These are phyloP conservation scores for Eleutherodactylus coqui DNA, from an alignment of 2,797 vertebrate species.

Conservation along the genomic window DNA sequence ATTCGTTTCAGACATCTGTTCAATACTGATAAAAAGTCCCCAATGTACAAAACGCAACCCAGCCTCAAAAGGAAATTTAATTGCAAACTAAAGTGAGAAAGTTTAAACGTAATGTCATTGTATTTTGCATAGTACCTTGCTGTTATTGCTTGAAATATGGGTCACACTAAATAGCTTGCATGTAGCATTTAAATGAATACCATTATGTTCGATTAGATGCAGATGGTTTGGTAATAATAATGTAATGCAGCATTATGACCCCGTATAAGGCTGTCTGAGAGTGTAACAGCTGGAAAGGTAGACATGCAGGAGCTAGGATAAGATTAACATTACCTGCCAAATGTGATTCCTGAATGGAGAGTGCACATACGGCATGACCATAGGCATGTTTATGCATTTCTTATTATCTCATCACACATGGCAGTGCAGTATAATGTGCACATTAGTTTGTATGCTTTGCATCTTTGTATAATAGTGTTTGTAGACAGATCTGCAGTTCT, in stretches of 20 bases:
- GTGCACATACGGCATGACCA: neutral
- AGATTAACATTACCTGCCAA: neutral
- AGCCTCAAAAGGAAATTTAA: conserved; percentile 32
- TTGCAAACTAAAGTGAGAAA: conserved; percentile 34
- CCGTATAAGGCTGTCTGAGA: neutral
- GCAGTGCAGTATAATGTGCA: neutral
- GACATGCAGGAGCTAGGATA: neutral
- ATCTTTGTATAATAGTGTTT: neutral
- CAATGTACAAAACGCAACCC: conserved; percentile 14
- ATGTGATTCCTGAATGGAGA: neutral
- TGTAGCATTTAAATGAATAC: conserved; percentile 7
- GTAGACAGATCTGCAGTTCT: neutral
- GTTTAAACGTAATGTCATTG: conserved; percentile 39
- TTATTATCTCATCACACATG: neutral
- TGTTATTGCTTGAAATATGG: neutral
- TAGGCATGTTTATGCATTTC: conserved; percentile 12
- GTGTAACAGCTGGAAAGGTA: conserved; percentile 14
- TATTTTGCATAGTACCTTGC: conserved; percentile 15
- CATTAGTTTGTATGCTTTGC: neutral
- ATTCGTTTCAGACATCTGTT: conserved; percentile 52
- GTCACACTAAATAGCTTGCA: conserved; percentile 32
- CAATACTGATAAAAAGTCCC: conserved; percentile 54
- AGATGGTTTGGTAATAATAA: conserved; percentile 36
- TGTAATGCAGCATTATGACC: conserved; percentile 13
- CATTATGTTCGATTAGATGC: conserved; percentile 27